phyloP scores from a whole-genome alignment of 2,888 invertebrate genomes.

The Apodemia hepburni region DNA sequence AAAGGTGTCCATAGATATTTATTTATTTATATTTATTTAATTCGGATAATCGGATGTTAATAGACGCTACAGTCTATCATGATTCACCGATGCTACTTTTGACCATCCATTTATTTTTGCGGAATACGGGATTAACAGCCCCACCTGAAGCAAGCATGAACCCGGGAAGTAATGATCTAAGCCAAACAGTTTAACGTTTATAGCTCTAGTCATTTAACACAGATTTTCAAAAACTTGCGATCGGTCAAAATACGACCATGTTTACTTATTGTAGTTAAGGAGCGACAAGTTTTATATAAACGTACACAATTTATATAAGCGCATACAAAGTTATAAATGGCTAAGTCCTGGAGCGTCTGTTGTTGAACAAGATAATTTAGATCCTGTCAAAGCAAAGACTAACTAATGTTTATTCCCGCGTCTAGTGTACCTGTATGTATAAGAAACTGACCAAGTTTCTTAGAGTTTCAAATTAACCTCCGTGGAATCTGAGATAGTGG shows the following conservation, averaged over 20 bases:
- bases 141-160: no score
- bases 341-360: background rate
- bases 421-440: conserved; percentile 9
- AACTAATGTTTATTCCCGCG: conserved; percentile 6
- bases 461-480: background rate
- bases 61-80: no score
- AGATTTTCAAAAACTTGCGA: background rate
- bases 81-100: no score
- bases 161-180: no score
- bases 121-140: no score
- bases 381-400: conserved; percentile 11
- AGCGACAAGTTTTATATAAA: background rate
- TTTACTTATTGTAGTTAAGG: background rate
- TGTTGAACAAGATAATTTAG: conserved; percentile 9
- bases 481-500: background rate
- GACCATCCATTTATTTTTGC: no score
- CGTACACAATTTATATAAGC: background rate
- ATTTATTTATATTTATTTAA: no score
- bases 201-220: background rate
- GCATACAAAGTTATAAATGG: conserved; percentile 10
- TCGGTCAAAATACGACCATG: background rate
- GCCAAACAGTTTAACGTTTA: background rate
- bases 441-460: conserved; percentile 10
- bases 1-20: no score
- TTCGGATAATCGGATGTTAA: no score